Percentiles rank a stretch among this genome's conserved stretches.
Conservation (phyloP, 2,888 invertebrate species). For the Agriopis marginaria region DNA sequence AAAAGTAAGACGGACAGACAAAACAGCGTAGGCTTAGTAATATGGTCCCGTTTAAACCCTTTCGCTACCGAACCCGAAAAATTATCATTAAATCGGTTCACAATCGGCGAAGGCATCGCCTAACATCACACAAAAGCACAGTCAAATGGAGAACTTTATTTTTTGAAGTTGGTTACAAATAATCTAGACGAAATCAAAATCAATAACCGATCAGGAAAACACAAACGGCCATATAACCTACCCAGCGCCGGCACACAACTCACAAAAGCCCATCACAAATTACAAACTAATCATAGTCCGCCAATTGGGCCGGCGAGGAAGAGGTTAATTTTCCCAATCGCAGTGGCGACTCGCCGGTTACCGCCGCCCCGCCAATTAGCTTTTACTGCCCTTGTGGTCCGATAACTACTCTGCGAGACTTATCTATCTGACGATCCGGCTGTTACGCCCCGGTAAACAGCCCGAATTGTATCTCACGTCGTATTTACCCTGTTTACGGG, state of each 20-base stretch:
- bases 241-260: conserved; percentile 28
- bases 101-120: too few species aligned
- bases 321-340: conserved; percentile 81
- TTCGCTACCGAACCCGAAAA: too few species aligned
- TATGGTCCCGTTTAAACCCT: too few species aligned
- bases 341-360: conserved; percentile 66
- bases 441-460: conserved; percentile 71
- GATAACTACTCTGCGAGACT: conserved; percentile 77
- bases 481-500: conserved; percentile 39
- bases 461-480: conserved; percentile 61
- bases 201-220: conserved; percentile 9
- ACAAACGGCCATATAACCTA: conserved; percentile 14
- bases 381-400: conserved; percentile 81
- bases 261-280: conserved; percentile 53
- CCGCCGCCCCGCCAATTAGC: conserved; percentile 81
- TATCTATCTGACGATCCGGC: conserved; percentile 74
- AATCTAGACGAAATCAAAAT: conserved; percentile 1
- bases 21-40: too few species aligned
- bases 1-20: too few species aligned
- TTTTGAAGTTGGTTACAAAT: neutral
- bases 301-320: conserved; percentile 75
- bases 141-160: too few species aligned
- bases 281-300: conserved; percentile 80
- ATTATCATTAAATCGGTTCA: too few species aligned
- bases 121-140: too few species aligned